Evolutionary conservation across 2,797 vertebrate genomes (phyloP).

Genomic region (Valencia hispanica): DNA sequence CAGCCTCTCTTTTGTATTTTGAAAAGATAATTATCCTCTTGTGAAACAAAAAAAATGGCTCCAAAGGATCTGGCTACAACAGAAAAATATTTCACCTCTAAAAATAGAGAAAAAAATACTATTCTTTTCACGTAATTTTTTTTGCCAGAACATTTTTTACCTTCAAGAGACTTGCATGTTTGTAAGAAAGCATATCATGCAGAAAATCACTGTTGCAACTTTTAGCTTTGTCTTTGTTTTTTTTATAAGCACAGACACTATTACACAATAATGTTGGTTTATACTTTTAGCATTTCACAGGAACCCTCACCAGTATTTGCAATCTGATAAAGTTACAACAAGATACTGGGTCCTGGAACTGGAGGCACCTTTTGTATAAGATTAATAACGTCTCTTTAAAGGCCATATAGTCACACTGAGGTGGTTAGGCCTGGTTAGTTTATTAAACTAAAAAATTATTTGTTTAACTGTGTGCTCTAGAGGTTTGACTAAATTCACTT

Average conservation of each 20-base stretch:
- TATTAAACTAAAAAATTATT: not conserved
- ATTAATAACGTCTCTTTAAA: slow-evolving; percentile 23
- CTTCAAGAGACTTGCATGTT: not conserved
- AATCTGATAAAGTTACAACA: slow-evolving; percentile 32
- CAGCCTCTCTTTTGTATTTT: not conserved
- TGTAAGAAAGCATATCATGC: not conserved
- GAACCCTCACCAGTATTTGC: not conserved
- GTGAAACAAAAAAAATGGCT: not conserved
- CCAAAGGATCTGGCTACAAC: not conserved
- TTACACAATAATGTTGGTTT: slow-evolving; percentile 6
- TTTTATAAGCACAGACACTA: too few species aligned
- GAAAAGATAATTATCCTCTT: not conserved
- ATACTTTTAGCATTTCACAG: not conserved
- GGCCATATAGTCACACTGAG: not conserved
- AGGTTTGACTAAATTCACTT: not conserved
- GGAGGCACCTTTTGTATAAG: slow-evolving; percentile 1
- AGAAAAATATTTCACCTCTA: not conserved
- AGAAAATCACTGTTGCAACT: not conserved
- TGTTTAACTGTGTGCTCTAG: not conserved
- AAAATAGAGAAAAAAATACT: not conserved
- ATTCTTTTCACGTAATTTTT: not conserved
- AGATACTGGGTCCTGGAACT: slow-evolving; percentile 24
- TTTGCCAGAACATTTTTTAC: not conserved
- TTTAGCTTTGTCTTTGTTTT: not conserved
- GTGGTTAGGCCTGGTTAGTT: slow-evolving; percentile 7